Conservation (phyloP, 2,113 vertebrate species). For the Trematocara zebra region DNA sequence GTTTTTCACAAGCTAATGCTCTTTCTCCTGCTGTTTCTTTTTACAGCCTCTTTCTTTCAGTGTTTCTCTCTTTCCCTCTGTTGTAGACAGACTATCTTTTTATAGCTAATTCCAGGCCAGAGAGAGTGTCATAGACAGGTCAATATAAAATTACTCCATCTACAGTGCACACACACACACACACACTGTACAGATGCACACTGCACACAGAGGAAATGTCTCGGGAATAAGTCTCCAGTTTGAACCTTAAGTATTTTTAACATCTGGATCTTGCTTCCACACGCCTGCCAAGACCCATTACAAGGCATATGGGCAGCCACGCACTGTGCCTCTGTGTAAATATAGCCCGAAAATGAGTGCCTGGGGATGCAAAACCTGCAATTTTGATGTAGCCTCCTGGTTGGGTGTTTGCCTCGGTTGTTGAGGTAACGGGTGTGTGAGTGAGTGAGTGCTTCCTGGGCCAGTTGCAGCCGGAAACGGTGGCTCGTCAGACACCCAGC, state of each 20-base stretch:
- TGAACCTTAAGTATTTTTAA: conserved; percentile 46
- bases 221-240: conserved; percentile 4
- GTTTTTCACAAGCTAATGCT: neutral
- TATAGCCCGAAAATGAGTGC: conserved; percentile 64
- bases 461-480: neutral
- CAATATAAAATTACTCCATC: conserved; percentile 15
- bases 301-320: conserved; percentile 28
- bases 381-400: conserved; percentile 52
- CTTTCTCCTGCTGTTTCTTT: neutral
- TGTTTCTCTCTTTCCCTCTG: neutral
- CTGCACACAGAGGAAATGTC: conserved; percentile 42
- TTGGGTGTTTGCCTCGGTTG: conserved; percentile 40
- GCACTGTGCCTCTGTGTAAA: conserved; percentile 51
- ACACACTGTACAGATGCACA: neutral
- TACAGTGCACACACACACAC: neutral
- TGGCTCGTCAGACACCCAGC: neutral
- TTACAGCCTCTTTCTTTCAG: neutral
- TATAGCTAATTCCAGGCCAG: conserved; percentile 23
- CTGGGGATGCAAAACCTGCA: conserved; percentile 48
- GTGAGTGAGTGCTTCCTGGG: conserved; percentile 5
- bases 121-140: conserved; percentile 55
- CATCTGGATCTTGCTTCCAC: conserved; percentile 39
- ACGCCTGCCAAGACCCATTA: conserved; percentile 24
- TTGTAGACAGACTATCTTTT: conserved; percentile 12
- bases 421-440: conserved; percentile 14